Base-by-base conservation (phyloP, 2,888 invertebrate species). In the Epistrophe eligans region DNA sequence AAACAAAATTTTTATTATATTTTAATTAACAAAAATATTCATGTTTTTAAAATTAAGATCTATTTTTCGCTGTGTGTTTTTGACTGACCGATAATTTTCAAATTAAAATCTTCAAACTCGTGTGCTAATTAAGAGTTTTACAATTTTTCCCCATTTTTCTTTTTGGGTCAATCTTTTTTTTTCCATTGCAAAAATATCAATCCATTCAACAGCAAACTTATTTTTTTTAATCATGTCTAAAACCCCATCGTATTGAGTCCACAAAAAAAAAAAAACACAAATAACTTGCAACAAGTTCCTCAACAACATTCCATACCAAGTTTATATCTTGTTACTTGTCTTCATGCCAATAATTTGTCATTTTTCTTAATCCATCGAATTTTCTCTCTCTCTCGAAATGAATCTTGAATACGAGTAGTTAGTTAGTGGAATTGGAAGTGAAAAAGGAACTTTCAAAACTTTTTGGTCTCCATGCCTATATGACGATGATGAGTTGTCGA, bases 401-500 rank as follows among this genome's bases (percentile, higher is more conserved):
- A 48, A 50, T 64, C 15, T 35, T 6, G 35, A 35, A 35, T 35
- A 35, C 35, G 15, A 67, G 50, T 35, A 50, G 43, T 43, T 62
- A 24, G 40, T 43, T 24, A n/a, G 9, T 48, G 11, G 50, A 48
- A 48, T 8, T 45, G 48, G 24, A 13, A 35, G 17, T 50, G 45
- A 2, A 57, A 40, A 17, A 35, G 40, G 19, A 77, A 77, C 57
- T 50, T 32, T 77, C 72, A 52, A 72, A 73, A 79, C 52, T 55
- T 76, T 35, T 32, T 32, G 32, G 43, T 9, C 40, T 48, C 19
- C 62, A 19, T 35, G 35, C 35, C 8, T 43, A n/a, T 62, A 43
- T 77, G 80, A 73, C 62, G 73, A 81, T 85, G 81, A 85, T 74
- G 85, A 82, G 79, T 82, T 87, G 82, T 71, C 82, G 74, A 82